These are phyloP conservation scores for Pomacea canaliculata DNA, from an alignment of 2,888 invertebrate species.

Conservation along the genomic window DNA sequence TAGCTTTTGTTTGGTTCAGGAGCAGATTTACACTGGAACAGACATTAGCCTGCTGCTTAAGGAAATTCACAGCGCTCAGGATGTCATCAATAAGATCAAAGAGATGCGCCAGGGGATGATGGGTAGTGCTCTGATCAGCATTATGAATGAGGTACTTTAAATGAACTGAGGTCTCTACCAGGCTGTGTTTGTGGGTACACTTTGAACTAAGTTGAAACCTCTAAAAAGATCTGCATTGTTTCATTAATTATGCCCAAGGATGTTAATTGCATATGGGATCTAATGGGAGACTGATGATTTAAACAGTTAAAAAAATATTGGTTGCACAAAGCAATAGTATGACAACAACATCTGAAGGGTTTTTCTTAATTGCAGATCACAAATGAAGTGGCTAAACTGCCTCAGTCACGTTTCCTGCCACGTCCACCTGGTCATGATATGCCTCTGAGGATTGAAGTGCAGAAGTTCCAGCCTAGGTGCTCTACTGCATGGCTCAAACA, in stretches of 20 bases:
- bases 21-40: conserved; percentile 69
- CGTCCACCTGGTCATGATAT: conserved; percentile 68
- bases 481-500: conserved; percentile 66
- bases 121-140: conserved; percentile 68
- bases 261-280: too few species aligned
- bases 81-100: conserved; percentile 68
- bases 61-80: conserved; percentile 67
- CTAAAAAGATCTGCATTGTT: too few species aligned
- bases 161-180: too few species aligned
- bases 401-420: conserved; percentile 68
- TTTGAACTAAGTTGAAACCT: too few species aligned
- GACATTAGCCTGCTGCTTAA: conserved; percentile 67
- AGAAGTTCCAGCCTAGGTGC: conserved; percentile 64
- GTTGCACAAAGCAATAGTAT: too few species aligned
- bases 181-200: too few species aligned
- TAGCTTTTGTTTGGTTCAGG: conserved; percentile 40
- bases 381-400: conserved; percentile 66
- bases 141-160: conserved; percentile 66
- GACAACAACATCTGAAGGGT: too few species aligned
- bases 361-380: conserved; percentile 50
- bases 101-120: conserved; percentile 69
- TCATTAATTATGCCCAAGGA: too few species aligned
- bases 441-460: conserved; percentile 63
- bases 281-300: too few species aligned
- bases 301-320: too few species aligned